Percentiles rank a stretch among this genome's conserved stretches.
phyloP scores from a whole-genome alignment of 2,888 invertebrate genomes.

The Adelognathus sp. region DNA sequence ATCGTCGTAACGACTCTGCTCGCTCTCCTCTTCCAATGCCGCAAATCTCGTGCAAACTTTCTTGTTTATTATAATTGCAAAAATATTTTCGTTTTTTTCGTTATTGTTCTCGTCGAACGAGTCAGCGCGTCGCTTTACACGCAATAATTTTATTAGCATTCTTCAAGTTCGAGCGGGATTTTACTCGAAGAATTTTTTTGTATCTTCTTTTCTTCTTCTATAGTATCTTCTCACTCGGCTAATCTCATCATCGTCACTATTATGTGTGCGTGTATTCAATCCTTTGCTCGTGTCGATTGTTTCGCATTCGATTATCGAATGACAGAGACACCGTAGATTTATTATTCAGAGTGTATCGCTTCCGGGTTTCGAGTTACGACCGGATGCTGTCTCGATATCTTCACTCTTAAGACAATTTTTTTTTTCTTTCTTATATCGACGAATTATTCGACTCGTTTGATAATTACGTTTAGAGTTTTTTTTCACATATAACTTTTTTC shows the following conservation, averaged over 20 bases:
- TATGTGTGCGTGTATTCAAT: neutral
- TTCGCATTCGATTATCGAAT: neutral
- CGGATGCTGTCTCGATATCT: neutral
- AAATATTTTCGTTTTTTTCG: neutral
- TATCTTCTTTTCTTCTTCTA: neutral
- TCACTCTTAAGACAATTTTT: neutral
- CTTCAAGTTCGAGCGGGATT: conserved; percentile 17
- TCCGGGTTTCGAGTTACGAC: neutral
- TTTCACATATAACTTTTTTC: neutral
- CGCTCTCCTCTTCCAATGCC: too few species aligned
- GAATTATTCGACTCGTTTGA: conserved; percentile 22
- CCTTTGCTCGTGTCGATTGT: neutral
- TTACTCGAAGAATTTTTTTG: neutral
- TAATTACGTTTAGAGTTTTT: neutral
- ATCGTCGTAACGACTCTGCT: conserved; percentile 21
- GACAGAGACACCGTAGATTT: neutral
- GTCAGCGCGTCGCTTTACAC: neutral
- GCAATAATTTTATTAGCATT: conserved; percentile 49
- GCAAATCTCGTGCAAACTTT: too few species aligned
- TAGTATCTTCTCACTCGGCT: neutral
- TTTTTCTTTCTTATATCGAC: neutral
- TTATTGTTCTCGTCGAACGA: neutral
- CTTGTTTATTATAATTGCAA: too few species aligned
- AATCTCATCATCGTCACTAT: neutral
- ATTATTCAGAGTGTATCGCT: neutral